These are phyloP conservation scores for Microtus ochrogaster DNA, from an alignment of 2,113 vertebrate genomes.

Conservation along the genomic window DNA sequence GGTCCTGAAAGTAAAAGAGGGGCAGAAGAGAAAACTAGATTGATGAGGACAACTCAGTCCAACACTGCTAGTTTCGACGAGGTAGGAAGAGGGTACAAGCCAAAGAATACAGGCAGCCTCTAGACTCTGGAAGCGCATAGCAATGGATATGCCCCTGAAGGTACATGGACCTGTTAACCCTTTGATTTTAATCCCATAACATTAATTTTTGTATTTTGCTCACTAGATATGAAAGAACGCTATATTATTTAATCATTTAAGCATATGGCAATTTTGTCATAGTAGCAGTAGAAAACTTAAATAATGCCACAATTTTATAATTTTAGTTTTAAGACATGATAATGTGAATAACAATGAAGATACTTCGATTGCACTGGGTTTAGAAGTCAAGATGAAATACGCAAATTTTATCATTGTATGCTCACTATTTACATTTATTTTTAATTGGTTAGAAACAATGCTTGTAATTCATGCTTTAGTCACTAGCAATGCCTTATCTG, in stretches of 20 bases:
- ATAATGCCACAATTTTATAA: slow-evolving; percentile 21
- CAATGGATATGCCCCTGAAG: neutral
- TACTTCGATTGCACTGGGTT: slow-evolving; percentile 6
- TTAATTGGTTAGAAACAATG: slow-evolving; percentile 40
- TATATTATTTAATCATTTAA: slow-evolving; percentile 6
- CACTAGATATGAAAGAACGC: neutral
- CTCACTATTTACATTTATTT: slow-evolving; percentile 45
- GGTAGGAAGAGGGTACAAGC: neutral
- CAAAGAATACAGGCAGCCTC: neutral
- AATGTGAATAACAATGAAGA: slow-evolving; percentile 2
- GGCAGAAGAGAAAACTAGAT: neutral
- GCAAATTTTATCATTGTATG: neutral
- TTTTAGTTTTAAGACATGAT: neutral
- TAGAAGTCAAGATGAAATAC: neutral
- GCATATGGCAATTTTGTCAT: neutral
- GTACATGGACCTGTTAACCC: neutral
- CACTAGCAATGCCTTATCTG: slow-evolving; percentile 34
- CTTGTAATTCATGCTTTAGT: slow-evolving; percentile 18
- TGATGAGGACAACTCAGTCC: neutral
- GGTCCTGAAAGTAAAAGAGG: neutral
- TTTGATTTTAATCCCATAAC: neutral
- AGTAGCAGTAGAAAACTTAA: slow-evolving; percentile 7
- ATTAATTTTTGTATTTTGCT: slow-evolving; percentile 13
- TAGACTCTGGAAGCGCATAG: neutral
- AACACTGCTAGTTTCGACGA: neutral